Base-by-base conservation (phyloP, 2,888 invertebrate species). In the Willowsia nigromaculata region DNA sequence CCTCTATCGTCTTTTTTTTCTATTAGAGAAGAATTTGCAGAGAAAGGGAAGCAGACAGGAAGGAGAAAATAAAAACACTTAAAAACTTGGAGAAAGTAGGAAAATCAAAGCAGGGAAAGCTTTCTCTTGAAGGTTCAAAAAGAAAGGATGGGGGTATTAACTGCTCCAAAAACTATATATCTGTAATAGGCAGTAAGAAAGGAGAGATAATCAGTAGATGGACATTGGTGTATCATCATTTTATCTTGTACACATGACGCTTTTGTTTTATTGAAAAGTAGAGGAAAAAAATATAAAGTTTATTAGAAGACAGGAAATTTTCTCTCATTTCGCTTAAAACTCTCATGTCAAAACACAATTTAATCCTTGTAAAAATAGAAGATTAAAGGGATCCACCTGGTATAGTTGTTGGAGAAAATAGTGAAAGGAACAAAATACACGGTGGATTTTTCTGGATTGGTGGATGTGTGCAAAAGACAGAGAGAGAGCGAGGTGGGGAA, bases 321-420 rank as follows among this genome's bases (percentile, higher is more conserved):
- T 27, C 81, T 81, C n/a, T n/a, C n/a, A n/a, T 68, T 40, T 74
- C 15, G 25, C 13, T 65, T 62, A 81, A 81, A 47, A 74, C 47
- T 47, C 68, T 80, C 71, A 65, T 68, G 80, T 86, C 88, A 76
- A 83, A 88, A 62, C 62, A 53, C 88, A 83, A 88, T 88, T 88
- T 88, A 88, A 88, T 83, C 78, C 78, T 76, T 74, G 82, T 76
- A 83, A 83, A 87, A 88, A 71, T 82, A 59, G 76, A 83, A 76
- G 88, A 88, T 88, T 82, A 88, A 88, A 88, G 82, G 74, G 74
- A 82, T 82, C 33, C 68, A 22, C 15, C 30, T 74, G 43, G 22
- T 22, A 7, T 43, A 13, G 11, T 43, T 4, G 9, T 18, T 18
- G 40, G 15, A 40, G 13, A 71, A 40, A 71, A 71, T n/a, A 40